Evolutionary conservation across 2,888 invertebrate genomes (phyloP).

Genomic region (Pyrrhia umbra): DNA sequence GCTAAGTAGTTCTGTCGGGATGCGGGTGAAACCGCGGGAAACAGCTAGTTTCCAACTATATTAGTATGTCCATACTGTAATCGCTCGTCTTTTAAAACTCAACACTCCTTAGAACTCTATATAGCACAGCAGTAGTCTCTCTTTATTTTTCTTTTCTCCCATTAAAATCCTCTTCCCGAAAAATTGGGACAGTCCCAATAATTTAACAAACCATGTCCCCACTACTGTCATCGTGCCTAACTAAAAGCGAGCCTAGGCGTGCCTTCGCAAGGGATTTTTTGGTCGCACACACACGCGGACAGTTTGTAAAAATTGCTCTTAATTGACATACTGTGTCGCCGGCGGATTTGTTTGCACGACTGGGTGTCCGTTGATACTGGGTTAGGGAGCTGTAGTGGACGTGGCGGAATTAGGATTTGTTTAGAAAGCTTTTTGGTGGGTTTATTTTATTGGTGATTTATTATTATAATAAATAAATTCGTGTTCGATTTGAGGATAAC

Average conservation of each 20-base stretch:
- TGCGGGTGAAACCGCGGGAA: too few species aligned
- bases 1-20: too few species aligned
- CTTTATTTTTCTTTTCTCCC: too few species aligned
- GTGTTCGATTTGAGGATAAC: too few species aligned
- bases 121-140: too few species aligned
- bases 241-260: slow-evolving; percentile 45
- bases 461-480: too few species aligned
- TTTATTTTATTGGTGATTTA: neutral
- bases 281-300: slow-evolving; percentile 24
- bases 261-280: slow-evolving; percentile 61
- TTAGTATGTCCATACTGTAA: too few species aligned
- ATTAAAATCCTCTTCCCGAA: neutral
- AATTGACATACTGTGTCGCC: slow-evolving; percentile 53
- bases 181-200: slow-evolving; percentile 17
- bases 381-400: neutral
- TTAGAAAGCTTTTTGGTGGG: neutral
- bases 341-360: slow-evolving; percentile 47
- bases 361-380: slow-evolving; percentile 32
- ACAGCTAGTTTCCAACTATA: too few species aligned
- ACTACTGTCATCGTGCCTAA: slow-evolving; percentile 37
- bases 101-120: too few species aligned
- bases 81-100: too few species aligned
- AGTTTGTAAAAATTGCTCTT: slow-evolving; percentile 43
- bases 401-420: slow-evolving; percentile 6
- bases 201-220: slow-evolving; percentile 6